Base-by-base conservation (phyloP, 2,888 invertebrate genomes). In the Nebria brevicollis region DNA sequence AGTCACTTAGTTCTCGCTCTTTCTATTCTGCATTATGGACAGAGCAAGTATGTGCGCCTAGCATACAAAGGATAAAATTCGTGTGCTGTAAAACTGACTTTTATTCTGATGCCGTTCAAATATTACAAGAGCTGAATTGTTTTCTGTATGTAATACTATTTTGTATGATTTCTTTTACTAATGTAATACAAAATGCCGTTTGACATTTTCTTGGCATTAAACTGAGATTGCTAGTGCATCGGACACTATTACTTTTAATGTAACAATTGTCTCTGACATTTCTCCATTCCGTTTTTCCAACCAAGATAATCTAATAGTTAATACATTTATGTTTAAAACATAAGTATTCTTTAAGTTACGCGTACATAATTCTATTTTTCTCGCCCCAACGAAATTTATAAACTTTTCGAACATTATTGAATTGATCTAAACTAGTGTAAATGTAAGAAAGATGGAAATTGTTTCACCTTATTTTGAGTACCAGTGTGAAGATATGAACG, bases 141-240 rank as follows among this genome's bases (percentile, higher is more conserved):
- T 54, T 54, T 54, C 54, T 54, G 2, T 54, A 54, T 54, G 6
- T 54, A 54, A 54, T 54, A 54, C 54, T 54, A 54, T 54, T 54
- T 54, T 54, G 4, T 54, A 34, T 34, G 34, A 34, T 54, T 54
- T 13, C 54, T 54, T 54, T 54, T 8, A 8, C 13, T 11, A 54
- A 54, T 54, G 54, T 54, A 54, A 54, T 54, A 54, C 54, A 13
- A 54, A 54, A 54, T 13, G 54, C 13, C 54, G 15, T 26, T 70
- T 70, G 70, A 25, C 25, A 70, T 70, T 70, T 70, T 20, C 70
- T 25, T 70, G 70, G 70, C 70, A 70, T 70, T 70, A 25, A 25
- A 70, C 26, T 34, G 11, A 13, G 70, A 25, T 34, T 70, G 70
- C 70, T 70, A 34, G 26, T 70, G 70, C 25, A 11, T 70, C 13